Evolutionary conservation across 2,797 vertebrate genomes (phyloP), one percentile per base, ranked within the genome.

Genomic region (Galaxias olidus): DNA sequence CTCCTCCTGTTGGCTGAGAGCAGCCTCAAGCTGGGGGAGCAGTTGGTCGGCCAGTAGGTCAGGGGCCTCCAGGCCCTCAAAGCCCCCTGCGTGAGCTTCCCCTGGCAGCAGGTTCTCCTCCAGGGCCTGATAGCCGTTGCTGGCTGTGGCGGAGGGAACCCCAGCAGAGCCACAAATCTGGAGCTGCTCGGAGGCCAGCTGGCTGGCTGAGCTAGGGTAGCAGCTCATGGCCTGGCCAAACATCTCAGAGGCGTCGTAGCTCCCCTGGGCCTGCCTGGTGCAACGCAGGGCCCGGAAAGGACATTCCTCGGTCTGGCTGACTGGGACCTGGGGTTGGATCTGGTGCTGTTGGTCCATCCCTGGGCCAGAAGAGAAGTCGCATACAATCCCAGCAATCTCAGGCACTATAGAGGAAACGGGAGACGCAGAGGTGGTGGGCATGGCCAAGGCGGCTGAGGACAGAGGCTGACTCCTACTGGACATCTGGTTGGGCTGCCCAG

Each of bases 21-120:
- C 81, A 65, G 94, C 94, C 71, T 96, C 96, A 2, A 98, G 94
- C 69, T 97, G 95, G 5, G 96, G 95, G 72, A 98, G 87, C 5
- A 99, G 92, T 61, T 91, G 93, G 79, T 96, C 96, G 62, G 93
- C 96, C 74, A 98, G 89, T 61, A 98, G 95, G 83, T 96, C 93
- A 48, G 94, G 94, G 0, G 94, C 92, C 66, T 94, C 94, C 71
- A 99, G 90, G 61, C 89, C 93, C 48, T 93, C 94, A 81, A 98
- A 94, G 9, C 93, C 91, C 79, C 91, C 93, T 14, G 79, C 87
- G 13, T 95, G 95, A 79, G 90, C 88, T 18, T 92, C 93, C 4
- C 95, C 91, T 74, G 93, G 91, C 84, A 97, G 89, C 71, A 96
- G 89, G 72, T 86, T 91, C 42, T 96, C 95, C 81, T 94, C 93